Evolutionary conservation across 2,888 invertebrate genomes (phyloP).

Genomic region (Smittia sp.): DNA sequence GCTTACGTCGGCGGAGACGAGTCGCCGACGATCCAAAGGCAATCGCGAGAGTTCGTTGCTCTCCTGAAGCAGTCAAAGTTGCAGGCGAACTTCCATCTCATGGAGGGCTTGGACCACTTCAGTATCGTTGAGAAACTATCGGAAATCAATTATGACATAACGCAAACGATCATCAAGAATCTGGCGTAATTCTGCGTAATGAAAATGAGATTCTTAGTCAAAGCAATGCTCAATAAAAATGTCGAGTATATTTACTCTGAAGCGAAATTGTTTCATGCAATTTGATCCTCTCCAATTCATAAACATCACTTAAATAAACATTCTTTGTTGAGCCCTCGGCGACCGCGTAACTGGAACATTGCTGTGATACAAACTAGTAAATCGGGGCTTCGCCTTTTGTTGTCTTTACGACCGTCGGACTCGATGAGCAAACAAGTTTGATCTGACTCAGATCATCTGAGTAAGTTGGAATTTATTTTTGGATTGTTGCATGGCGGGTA

Average conservation of each 20-base stretch:
- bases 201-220: neutral
- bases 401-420: too few species aligned
- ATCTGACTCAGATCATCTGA: too few species aligned
- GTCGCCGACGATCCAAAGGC: slow-evolving; percentile 61
- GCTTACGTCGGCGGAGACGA: slow-evolving; percentile 49
- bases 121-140: slow-evolving; percentile 70
- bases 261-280: neutral
- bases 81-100: slow-evolving; percentile 59
- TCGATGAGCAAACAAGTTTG: too few species aligned
- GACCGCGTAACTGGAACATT: neutral
- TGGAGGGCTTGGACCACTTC: slow-evolving; percentile 65
- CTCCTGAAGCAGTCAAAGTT: slow-evolving; percentile 56
- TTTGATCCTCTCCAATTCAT: neutral
- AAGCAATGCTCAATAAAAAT: too few species aligned
- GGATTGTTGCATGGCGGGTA: too few species aligned
- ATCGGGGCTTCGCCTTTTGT: too few species aligned
- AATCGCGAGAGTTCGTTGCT: slow-evolving; percentile 59
- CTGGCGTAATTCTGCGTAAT: slow-evolving; percentile 1
- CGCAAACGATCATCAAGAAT: slow-evolving; percentile 43
- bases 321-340: neutral
- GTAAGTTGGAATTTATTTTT: too few species aligned
- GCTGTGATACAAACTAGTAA: too few species aligned
- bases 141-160: slow-evolving; percentile 56
- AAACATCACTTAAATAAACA: neutral
- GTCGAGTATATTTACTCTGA: neutral